Base-by-base conservation (phyloP, 2,888 invertebrate species). In the Clusia tigrina region DNA sequence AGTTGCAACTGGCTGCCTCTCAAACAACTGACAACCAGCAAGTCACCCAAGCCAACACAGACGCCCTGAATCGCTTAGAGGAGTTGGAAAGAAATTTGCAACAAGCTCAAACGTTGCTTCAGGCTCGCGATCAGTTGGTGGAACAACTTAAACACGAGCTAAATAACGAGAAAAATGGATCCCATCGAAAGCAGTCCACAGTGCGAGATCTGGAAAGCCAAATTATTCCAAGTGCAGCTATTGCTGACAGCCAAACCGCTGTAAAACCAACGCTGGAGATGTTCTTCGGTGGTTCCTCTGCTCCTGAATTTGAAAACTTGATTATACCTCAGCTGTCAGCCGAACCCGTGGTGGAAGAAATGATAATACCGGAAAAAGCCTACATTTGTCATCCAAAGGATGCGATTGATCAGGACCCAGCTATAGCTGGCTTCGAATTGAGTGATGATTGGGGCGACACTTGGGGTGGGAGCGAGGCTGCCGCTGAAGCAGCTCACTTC, bases 381-480 rank as follows among this genome's bases (percentile, higher is more conserved):
- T 89, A 88, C 71, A 64, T 85, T 1, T 88, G 88, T 72, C 86
- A 86, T 65, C 81, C 81, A 0, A 66, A 71, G 17, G 70, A 59
- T 46, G 15, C 51, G 15, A n/a, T n/a, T 17, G 12, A 6, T 12
- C 6, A 48, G 22, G 9, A 2, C 5, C 2, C 22, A 18, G 20
- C 48, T 52, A n/a, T 1, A 12, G 32, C 59, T 24, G 63, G 62
- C 2, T 61, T 74, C 2, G 78, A 78, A 42, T 72, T 77, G 63
- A 73, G 67, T 6, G 69, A 70, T 3, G 80, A 76, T 58, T 74
- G 71, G 71, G 87, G 87, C 58, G 89, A 89, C 63, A 73, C 75
- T 2, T 89, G 89, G 89, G 88, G 86, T n/a, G 88, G 86, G 85
- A 86, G 85, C 17, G 81, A 86, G 0, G 88, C 87, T 25, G 78